phyloP scores from a whole-genome alignment of 2,113 vertebrate genomes.

The Etheostoma spectabile region DNA sequence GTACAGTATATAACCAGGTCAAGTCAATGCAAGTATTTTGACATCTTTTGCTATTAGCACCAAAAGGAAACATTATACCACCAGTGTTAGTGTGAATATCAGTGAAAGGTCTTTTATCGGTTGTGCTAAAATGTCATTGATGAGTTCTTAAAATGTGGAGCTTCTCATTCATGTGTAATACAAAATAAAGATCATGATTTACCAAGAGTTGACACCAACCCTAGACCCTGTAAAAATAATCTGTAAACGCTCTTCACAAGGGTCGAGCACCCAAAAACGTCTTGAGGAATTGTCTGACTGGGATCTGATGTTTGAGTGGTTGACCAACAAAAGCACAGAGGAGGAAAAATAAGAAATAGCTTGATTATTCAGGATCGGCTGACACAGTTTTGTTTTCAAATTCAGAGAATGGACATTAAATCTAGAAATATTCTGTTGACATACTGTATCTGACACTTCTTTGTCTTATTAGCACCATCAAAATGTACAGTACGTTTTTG shows the following conservation, averaged over 20 bases:
- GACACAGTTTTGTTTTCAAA: constrained; percentile 49
- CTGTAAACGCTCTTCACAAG: constrained; percentile 65
- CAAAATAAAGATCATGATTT: constrained; percentile 43
- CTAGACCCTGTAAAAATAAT: constrained; percentile 62
- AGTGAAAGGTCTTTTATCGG: constrained; percentile 36
- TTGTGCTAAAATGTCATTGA: constrained; percentile 50
- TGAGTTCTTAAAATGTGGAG: constrained; percentile 42
- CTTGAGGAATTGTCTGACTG: constrained; percentile 44
- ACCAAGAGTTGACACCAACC: constrained; percentile 49
- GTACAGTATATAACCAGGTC: constrained; percentile 52
- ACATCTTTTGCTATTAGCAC: constrained; percentile 79
- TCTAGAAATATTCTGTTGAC: constrained; percentile 33
- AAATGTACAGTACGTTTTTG: constrained; percentile 73
- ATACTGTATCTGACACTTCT: constrained; percentile 44
- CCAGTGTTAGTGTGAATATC: constrained; percentile 57
- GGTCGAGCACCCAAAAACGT: constrained; percentile 56
- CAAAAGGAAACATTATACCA: constrained; percentile 65
- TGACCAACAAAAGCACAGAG: constrained; percentile 52
- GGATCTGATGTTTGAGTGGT: constrained; percentile 65
- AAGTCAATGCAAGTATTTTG: constrained; percentile 58
- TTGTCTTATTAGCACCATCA: constrained; percentile 79
- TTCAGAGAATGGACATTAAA: constrained; percentile 47
- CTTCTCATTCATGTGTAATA: constrained; percentile 48
- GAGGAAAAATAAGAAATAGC: constrained; percentile 24
- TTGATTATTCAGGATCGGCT: constrained; percentile 35